Conservation (phyloP, 2,888 invertebrate genomes). For the Rhagium mordax region DNA sequence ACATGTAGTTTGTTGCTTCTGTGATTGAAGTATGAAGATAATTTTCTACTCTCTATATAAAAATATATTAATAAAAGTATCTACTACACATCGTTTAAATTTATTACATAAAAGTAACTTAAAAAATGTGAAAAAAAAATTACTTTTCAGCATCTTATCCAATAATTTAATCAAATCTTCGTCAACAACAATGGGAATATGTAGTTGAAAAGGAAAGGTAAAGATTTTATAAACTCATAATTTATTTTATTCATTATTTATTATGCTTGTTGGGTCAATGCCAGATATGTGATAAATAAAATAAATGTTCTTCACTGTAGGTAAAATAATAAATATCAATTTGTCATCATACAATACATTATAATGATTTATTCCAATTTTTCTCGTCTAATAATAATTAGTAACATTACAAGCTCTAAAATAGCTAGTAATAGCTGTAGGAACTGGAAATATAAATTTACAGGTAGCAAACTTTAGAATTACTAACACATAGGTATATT, state of each 20-base stretch:
- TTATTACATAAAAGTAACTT: no score
- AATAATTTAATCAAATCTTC: background rate
- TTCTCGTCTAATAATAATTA: background rate
- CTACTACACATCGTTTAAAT: no score
- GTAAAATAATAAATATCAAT: constrained; percentile 4
- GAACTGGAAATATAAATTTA: background rate
- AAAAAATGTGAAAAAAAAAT: no score
- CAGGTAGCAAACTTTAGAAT: background rate
- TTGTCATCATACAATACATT: constrained; percentile 8
- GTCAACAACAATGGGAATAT: background rate
- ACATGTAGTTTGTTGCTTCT: no score
- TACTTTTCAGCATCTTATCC: no score
- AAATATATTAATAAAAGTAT: no score
- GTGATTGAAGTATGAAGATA: no score
- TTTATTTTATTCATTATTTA: constrained; percentile 3
- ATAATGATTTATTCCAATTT: constrained; percentile 2
- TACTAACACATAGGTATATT: background rate
- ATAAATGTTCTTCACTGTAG: background rate
- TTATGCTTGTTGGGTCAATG: constrained; percentile 5
- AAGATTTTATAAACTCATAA: background rate
- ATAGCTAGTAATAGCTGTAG: background rate
- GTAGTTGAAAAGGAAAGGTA: background rate
- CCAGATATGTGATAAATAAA: constrained; percentile 10
- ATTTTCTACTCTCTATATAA: no score
- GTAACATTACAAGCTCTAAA: background rate